Base-by-base conservation (phyloP, 2,113 vertebrate genomes). In the Puntigrus tetrazona region DNA sequence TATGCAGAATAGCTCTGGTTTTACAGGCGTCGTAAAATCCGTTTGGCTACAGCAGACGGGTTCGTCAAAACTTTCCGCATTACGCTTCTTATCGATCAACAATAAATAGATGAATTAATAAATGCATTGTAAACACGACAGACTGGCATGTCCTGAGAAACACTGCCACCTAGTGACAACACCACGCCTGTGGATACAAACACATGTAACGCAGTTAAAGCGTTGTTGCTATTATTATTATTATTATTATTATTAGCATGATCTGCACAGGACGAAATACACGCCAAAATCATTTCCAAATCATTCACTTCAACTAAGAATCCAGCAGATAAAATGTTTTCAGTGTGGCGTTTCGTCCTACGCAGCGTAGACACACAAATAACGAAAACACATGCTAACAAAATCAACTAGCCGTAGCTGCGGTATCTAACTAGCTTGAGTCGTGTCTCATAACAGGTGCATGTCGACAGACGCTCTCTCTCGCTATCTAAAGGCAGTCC, bases 121-220 rank as follows among this genome's bases (percentile, higher is more conserved):
- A 67, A 80, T 80, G 7, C 13, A 67, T 41, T 3, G 1, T n/a
- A 29, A 61, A 7, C 27, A 29, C 8, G 2, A 25, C 7, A 74
- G 4, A 74, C 25, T 31, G 36, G 8, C 6, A 67, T 55, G 20
- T 61, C 38, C 61, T 78, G 7, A 78, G 67, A 85, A 34, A 41
- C 75, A 57, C 65, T 69, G 86, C 67, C 84, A 74, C 74, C 86
- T 87, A 83, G 86, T 83, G 84, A 31, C 13, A 27, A 27, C 7
- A 9, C 41, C 22, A 34, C 20, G 41, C 29, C 43, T 29, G 69
- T n/a, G n/a, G n/a, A n/a, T n/a, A n/a, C n/a, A n/a, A n/a, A n/a
- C n/a, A n/a, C n/a, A n/a, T n/a, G n/a, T n/a, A n/a, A n/a, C n/a
- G n/a, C n/a, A n/a, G n/a, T n/a, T n/a, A n/a, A n/a, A n/a, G n/a